Conservation (phyloP, 2,888 invertebrate genomes). For the Orchestes rusci region DNA sequence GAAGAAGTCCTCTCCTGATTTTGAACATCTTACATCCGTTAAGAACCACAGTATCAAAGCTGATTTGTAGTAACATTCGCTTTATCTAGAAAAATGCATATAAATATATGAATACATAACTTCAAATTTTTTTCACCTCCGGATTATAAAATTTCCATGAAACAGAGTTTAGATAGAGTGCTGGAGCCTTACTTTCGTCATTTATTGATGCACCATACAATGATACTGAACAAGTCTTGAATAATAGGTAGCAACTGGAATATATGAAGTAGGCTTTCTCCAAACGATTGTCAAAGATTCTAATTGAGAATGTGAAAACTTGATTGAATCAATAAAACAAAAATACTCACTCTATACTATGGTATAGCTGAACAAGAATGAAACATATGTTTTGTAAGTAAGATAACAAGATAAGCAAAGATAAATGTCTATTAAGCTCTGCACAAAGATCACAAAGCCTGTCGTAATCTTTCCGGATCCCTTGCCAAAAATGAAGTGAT, state of each 20-base stretch:
- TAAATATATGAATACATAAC: not conserved
- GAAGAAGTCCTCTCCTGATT: constrained; percentile 37
- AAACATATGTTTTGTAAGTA: constrained; percentile 30
- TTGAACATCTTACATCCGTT: constrained; percentile 40
- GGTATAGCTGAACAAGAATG: constrained; percentile 32
- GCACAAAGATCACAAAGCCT: constrained; percentile 24
- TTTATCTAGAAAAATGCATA: constrained; percentile 32
- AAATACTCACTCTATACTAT: constrained; percentile 39
- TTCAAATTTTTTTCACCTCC: constrained; percentile 46
- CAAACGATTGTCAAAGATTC: constrained; percentile 34
- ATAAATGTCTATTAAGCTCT: constrained; percentile 26
- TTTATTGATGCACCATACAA: constrained; percentile 36
- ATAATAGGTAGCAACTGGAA: constrained; percentile 56
- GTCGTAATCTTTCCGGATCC: constrained; percentile 31
- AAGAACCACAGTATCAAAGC: constrained; percentile 36
- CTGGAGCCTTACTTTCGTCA: constrained; percentile 39
- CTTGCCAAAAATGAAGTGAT: constrained; percentile 36
- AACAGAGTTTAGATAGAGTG: constrained; percentile 52
- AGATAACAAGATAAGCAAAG: constrained; percentile 28
- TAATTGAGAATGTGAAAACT: constrained; percentile 1
- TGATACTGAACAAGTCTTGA: constrained; percentile 48
- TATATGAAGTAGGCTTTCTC: constrained; percentile 55
- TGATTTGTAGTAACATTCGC: constrained; percentile 37
- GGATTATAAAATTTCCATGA: constrained; percentile 55
- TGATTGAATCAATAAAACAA: not conserved